Conservation (phyloP, 2,888 invertebrate genomes). For the Drosophila lutescens region DNA sequence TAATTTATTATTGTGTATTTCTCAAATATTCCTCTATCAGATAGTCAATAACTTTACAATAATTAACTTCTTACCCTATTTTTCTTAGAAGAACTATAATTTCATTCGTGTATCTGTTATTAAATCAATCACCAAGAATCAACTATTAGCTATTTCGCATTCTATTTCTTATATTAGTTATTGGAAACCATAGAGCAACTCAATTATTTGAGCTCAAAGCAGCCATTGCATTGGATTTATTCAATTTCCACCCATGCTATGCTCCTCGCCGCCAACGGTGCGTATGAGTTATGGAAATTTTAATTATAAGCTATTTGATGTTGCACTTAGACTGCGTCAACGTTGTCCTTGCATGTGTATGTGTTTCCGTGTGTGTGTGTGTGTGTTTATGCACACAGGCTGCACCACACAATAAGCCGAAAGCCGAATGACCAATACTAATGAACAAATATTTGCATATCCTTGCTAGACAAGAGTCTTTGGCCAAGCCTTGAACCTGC, state of each 20-base stretch:
- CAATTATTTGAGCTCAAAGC: conserved; percentile 1
- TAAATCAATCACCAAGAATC: neutral
- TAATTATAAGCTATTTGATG: conserved; percentile 56
- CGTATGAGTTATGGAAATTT: conserved; percentile 51
- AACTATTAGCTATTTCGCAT: neutral
- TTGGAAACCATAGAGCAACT: neutral
- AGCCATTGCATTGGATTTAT: conserved; percentile 7
- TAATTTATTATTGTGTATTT: too few species aligned
- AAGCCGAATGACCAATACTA: conserved; percentile 51
- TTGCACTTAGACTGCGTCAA: conserved; percentile 49
- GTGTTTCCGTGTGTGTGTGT: neutral
- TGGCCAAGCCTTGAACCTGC: conserved; percentile 13
- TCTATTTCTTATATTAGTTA: neutral
- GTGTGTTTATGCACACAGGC: conserved; percentile 14
- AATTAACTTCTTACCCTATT: neutral
- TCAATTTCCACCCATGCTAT: conserved; percentile 19
- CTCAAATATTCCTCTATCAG: too few species aligned
- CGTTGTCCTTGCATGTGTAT: conserved; percentile 30
- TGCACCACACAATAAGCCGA: conserved; percentile 44
- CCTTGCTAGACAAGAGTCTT: conserved; percentile 33
- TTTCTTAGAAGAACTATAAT: neutral
- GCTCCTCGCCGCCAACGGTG: conserved; percentile 15
- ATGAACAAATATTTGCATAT: conserved; percentile 52
- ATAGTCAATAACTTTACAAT: too few species aligned
- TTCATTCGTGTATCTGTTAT: neutral